These are phyloP conservation scores for Penaeus chinensis DNA, from an alignment of 1,140 invertebrate genomes.

Conservation along the genomic window DNA sequence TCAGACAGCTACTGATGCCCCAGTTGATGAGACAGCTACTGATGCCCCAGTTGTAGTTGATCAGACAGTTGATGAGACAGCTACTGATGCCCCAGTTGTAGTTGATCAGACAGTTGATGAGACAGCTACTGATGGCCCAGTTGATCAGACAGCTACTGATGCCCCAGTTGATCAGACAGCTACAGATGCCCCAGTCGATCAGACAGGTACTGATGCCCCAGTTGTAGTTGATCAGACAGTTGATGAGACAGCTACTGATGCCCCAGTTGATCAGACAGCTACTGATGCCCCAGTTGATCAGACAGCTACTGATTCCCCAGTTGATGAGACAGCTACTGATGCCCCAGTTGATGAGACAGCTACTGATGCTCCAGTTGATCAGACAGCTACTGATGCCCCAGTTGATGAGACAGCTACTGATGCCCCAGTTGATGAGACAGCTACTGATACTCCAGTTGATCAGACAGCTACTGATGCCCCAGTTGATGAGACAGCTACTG, in stretches of 20 bases:
- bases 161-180: neutral
- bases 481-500: neutral
- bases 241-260: neutral
- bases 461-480: neutral
- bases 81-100: neutral
- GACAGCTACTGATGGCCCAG: neutral
- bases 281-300: neutral
- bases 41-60: neutral
- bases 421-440: neutral
- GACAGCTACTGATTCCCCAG: neutral
- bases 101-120: constrained; percentile 3
- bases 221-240: neutral
- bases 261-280: neutral
- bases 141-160: constrained; percentile 21
- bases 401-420: neutral
- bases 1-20: too few species aligned
- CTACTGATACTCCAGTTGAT: neutral
- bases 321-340: constrained; percentile 16
- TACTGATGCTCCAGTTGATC: neutral
- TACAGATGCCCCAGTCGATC: neutral
- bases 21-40: neutral
- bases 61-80: constrained; percentile 7
- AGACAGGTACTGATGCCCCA: neutral
- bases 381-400: constrained; percentile 2
- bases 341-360: neutral